Evolutionary conservation across 2,888 invertebrate genomes (phyloP), one percentile per base, ranked within the genome.

Genomic region (Polia nebulosa): DNA sequence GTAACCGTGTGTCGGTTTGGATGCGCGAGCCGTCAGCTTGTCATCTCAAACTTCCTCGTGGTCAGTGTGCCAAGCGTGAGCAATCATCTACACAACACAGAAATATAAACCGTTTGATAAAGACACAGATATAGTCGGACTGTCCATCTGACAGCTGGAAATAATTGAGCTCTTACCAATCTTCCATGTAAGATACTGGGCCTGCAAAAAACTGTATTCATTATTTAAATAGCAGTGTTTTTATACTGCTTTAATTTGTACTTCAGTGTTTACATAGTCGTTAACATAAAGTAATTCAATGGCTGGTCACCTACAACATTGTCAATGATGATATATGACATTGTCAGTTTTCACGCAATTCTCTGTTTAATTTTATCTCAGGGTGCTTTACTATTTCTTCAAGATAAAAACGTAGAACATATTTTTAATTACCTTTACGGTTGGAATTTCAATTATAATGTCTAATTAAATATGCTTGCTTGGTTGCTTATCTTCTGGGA

Each of bases 1-100:
- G 78, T 82, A 76, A 67, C 72, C 75, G 76, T 73, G 61, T 82
- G 80, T 82, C 81, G 73, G 85, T 79, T 84, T 82, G 84, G 87
- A 85, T 85, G 79, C 69, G 79, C 69, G 79, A 80, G 85, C 85
- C 85, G 89, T 90, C 92, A 88, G 84, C 86, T 88, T 84, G 88
- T 89, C 89, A 86, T 86, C 79, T 86, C 81, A 82, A 84, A 85
- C 78, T 84, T 83, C 86, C 86, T 78, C 76, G 73, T 90, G 92
- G 91, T 91, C 89, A 92, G 91, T 92, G 82, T 91, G 92, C 88
- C 90, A 88, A 85, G 86, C 90, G 89, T 90, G 89, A 89, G 90
- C 86, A 87, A 88, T 90, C 88, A 86, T 83, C 83, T 77, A 82
- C 84, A 85, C 83, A 84, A 77, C 84, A 84, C 82, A 82, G 82